Evolutionary conservation across 2,797 vertebrate species (phyloP), one percentile per base, ranked within the genome.

Genomic region (Poliocrania exsul): DNA sequence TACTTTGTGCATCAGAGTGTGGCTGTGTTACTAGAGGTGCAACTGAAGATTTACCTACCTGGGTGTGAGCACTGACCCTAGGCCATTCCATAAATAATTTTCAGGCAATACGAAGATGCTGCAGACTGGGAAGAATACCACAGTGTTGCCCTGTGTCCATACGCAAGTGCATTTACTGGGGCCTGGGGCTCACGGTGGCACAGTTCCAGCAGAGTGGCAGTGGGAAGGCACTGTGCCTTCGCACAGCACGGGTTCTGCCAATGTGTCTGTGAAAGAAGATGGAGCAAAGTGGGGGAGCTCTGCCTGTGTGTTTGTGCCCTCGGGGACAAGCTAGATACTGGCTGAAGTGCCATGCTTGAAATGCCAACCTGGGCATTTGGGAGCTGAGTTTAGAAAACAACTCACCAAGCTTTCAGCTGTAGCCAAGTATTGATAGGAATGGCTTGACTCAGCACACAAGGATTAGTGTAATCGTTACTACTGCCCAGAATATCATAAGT

Each of bases 401-500:
- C 61, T 46, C 51, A 20, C 38, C 61, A 31, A 74, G 51, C 66
- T 92, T 66, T 81, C 69, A 38, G 50, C 58, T 38, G 29, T 20
- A 69, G 71, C 29, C 81, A 33, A 11, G 20, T 26, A 17, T 21
- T 33, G 53, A 19, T 24, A 81, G 65, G 38, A 85, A 56, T 3
- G 11, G 49, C 60, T 81, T 84, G 84, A 82, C 46, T 77, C 57
- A 86, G 58, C 74, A 38, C 11, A 3, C 16, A 2, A 80, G 40
- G 24, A 69, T 38, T 35, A 84, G 67, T 16, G 20, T 38, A 21
- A 80, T 8, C 4, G 74, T 81, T 64, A 23, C 28, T 44, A 2
- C 57, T 73, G 84, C 75, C 82, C 88, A 86, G 58, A 90, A 67
- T 19, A 64, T 2, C 6, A 60, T 53, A 90, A 69, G 40, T 91